phyloP scores from a whole-genome alignment of 2,113 vertebrate species.

The Vidua macroura region DNA sequence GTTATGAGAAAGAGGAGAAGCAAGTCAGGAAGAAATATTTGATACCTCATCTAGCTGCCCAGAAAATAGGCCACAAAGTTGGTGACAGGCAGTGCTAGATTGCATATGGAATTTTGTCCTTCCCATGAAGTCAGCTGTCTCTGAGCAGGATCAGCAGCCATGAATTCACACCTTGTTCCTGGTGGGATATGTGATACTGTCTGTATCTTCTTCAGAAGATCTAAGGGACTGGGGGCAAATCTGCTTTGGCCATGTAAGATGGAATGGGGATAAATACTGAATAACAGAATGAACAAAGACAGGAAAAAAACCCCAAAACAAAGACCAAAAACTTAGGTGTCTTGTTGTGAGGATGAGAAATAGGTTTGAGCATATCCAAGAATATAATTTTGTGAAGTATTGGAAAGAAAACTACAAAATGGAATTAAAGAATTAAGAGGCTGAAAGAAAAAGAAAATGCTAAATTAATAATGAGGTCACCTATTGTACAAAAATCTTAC shows the following conservation, averaged over 20 bases:
- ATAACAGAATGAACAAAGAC: neutral
- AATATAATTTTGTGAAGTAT: neutral
- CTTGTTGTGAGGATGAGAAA: neutral
- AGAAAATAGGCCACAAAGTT: neutral
- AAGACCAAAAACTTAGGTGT: neutral
- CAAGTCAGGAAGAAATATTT: neutral
- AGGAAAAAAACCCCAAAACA: accelerated
- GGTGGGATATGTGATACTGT: neutral
- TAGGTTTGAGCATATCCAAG: neutral
- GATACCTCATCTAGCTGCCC: neutral
- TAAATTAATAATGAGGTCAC: neutral
- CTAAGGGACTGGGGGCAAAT: neutral
- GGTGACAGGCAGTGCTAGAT: neutral
- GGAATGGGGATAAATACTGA: neutral
- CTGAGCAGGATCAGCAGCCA: neutral
- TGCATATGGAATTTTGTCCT: neutral
- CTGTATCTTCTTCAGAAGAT: neutral
- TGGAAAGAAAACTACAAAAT: neutral
- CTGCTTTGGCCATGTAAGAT: neutral
- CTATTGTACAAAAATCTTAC: neutral
- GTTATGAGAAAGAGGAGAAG: neutral
- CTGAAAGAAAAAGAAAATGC: neutral
- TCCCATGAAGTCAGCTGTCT: neutral
- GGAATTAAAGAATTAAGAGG: neutral
- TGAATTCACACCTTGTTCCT: neutral